Percentiles rank a stretch among this genome's conserved stretches.
phyloP scores from a whole-genome alignment of 2,888 invertebrate genomes.

The Eristalinus sepulchralis region DNA sequence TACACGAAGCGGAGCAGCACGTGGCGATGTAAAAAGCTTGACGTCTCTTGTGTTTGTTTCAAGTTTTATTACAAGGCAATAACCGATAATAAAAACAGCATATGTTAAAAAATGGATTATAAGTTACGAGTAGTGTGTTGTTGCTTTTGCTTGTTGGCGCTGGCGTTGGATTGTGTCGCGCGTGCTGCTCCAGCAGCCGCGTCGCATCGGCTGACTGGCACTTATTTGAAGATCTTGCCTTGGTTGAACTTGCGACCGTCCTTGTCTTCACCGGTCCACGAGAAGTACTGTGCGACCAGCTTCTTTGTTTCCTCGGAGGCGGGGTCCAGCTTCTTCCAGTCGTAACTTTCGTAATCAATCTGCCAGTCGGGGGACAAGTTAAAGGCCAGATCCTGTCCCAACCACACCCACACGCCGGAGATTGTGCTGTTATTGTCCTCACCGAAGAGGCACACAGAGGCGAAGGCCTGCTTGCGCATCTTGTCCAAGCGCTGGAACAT shows the following conservation, averaged over 20 bases:
- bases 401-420: slow-evolving; percentile 99
- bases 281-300: slow-evolving; percentile 93
- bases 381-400: slow-evolving; percentile 96
- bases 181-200: background rate
- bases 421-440: slow-evolving; percentile 95
- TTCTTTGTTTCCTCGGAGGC: slow-evolving; percentile 90
- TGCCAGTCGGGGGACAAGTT: slow-evolving; percentile 95
- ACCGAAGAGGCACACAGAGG: slow-evolving; percentile 96
- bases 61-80: slow-evolving; percentile 66
- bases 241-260: slow-evolving; percentile 96
- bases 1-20: background rate
- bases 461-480: slow-evolving; percentile 98
- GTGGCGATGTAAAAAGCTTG: background rate
- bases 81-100: slow-evolving; percentile 67
- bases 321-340: slow-evolving; percentile 96
- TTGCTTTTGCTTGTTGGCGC: slow-evolving; percentile 44
- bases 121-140: slow-evolving; percentile 68
- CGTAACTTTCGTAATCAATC: slow-evolving; percentile 97
- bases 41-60: slow-evolving; percentile 32
- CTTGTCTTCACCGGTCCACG: slow-evolving; percentile 93
- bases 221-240: slow-evolving; percentile 99
- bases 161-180: slow-evolving; percentile 24
- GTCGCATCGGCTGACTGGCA: background rate
- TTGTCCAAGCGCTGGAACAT: slow-evolving; percentile 99
- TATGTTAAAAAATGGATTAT: slow-evolving; percentile 64